These are phyloP conservation scores for Erebia epiphron DNA, from an alignment of 2,888 invertebrate genomes.

Conservation along the genomic window DNA sequence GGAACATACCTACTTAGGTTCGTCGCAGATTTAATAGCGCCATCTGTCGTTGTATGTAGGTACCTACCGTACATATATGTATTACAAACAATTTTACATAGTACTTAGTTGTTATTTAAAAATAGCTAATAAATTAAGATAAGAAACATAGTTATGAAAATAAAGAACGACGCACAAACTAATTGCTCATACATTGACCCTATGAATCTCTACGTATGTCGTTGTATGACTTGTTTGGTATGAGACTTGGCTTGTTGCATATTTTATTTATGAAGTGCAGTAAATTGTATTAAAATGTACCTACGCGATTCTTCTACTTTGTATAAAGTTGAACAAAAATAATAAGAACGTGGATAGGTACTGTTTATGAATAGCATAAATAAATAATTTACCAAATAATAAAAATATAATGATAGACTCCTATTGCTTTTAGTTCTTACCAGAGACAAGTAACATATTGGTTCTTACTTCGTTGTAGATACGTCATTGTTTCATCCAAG, in stretches of 20 bases:
- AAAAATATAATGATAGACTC: no score
- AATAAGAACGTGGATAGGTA: conserved; percentile 24
- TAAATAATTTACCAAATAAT: no score
- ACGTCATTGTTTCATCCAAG: no score
- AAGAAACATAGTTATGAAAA: background rate
- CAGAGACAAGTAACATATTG: no score
- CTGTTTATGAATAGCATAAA: background rate
- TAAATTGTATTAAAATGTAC: conserved; percentile 18
- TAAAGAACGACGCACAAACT: background rate
- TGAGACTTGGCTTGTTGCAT: conserved; percentile 17
- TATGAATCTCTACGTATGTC: conserved; percentile 26
- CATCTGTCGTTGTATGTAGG: no score
- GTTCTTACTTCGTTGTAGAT: no score
- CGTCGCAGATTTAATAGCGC: no score
- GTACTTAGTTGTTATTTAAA: conserved; percentile 4
- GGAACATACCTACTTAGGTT: no score
- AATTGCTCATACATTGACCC: conserved; percentile 15
- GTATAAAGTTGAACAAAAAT: conserved; percentile 23
- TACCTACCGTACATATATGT: no score
- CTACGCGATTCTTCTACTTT: conserved; percentile 25
- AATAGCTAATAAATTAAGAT: conserved; percentile 4
- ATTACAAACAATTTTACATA: background rate
- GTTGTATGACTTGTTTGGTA: conserved; percentile 20
- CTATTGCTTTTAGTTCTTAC: no score
- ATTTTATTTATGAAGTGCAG: background rate